Base-by-base conservation (phyloP, 2,888 invertebrate genomes). In the Galeruca laticollis region DNA sequence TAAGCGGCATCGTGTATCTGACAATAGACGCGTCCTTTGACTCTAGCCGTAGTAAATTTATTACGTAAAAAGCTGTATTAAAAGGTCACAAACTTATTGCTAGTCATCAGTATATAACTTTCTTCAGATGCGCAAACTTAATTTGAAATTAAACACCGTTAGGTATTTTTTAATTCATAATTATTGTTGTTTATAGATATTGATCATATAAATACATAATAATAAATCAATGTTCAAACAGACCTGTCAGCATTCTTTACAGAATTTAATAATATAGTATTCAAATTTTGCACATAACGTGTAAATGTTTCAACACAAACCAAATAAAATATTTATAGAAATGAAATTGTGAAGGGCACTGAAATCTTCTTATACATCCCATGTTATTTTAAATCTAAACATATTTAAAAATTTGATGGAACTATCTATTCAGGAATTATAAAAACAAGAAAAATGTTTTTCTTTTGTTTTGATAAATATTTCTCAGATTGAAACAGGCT, bases 31-130 rank as follows among this genome's bases (percentile, higher is more conserved):
- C 20, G 10, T 59, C 35, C 11, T 59, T 60, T 49, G 49, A 60
- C 43, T 26, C 47, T 26, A 13, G 47, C 6, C n/a, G 21, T 18
- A 37, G 9, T 20, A 47, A 40, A 26, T 47, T 1, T 33, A 61
- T 61, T 61, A 61, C 49, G 49, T 61, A 49, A 61, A 59, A 61
- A 49, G 56, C 10, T 13, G 49, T 61, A 49, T 61, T 61, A 61
- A 61, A 61, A 61, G 61, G 61, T 61, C 61, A 61, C 15, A 43
- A 51, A 61, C 8, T 61, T 61, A 49, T 59, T 59, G 35, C 57
- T 5, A 59, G 33, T 10, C 43, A 47, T 47, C 43, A n/a, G 15
- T 2, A 47, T 10, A 35, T 56, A 56, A 56, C 56, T 56, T 56
- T 56, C 56, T 56, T 33, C 11, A 20, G n/a, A 31, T 33, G 31